Evolutionary conservation across 2,797 vertebrate genomes (phyloP).

Genomic region (Margarornis squamiger): DNA sequence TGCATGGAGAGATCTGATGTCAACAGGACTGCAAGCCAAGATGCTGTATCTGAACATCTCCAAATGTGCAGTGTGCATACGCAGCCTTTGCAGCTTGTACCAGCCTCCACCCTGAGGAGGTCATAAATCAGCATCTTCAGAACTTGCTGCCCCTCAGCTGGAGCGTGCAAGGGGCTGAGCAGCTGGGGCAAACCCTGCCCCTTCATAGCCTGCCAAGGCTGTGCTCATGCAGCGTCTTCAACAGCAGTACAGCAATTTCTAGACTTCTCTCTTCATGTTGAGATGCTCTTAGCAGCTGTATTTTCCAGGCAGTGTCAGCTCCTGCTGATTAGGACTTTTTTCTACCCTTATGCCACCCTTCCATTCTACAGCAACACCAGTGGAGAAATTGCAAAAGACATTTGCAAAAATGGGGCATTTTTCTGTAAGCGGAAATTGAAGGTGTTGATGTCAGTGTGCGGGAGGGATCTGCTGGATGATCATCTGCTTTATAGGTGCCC

Average conservation of each 20-base stretch:
- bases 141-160: neutral
- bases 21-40: neutral
- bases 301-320: neutral
- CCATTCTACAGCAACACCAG: neutral
- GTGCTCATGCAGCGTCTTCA: neutral
- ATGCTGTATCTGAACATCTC: neutral
- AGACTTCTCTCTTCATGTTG: neutral
- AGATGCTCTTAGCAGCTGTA: neutral
- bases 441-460: neutral
- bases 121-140: neutral
- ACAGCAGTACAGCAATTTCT: neutral
- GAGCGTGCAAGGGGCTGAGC: neutral
- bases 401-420: neutral
- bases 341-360: neutral
- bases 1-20: neutral
- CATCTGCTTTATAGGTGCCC: neutral
- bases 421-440: neutral
- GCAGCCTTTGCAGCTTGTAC: neutral
- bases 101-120: neutral
- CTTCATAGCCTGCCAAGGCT: neutral
- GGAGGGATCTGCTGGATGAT: neutral
- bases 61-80: accelerated
- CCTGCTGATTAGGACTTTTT: neutral
- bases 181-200: neutral
- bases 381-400: neutral